Evolutionary conservation across 1,140 invertebrate genomes (phyloP), one percentile per base, ranked within the genome.

Genomic region (Dermatophagoides farinae): DNA sequence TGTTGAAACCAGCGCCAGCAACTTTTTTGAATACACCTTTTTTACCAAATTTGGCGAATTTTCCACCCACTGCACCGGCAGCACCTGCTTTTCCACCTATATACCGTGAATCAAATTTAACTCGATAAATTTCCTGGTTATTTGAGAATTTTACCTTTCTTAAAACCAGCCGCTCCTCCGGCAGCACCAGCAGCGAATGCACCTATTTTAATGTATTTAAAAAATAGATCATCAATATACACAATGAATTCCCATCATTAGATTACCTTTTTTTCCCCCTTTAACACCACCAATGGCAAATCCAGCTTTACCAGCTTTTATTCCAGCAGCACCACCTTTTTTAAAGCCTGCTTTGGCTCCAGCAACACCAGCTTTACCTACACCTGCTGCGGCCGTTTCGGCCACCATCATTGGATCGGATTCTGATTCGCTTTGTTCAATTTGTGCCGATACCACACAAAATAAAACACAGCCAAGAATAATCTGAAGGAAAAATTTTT

Each of bases 1-100:
- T 54, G 18, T 61, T 61, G 39, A 38, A 60, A 12, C 62, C 62
- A 54, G 62, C 57, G n/a, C 46, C 61, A 41, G 47, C 61, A n/a
- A 39, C 46, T 40, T 62, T 62, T 10, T 20, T 40, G 53, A 62
- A 62, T 25, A 18, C 61, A 20, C 61, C 61, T 39, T 59, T 62
- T 43, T 62, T 60, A 16, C 25, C 37, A 46, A 39, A 50, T 53
- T 62, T 37, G 1, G n/a, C 18, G 50, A 38, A 44, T 23, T 53
- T 41, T 14, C 23, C 41, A 9, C 38, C n/a, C 11, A 51, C 40
- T 40, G 31, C 51, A 38, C 39, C 52, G 38, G 40, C 39, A 25
- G 31, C 37, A 16, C 60, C 47, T 20, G 18, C 43, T 61, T 53
- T 53, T 12, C 43, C 37, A 16, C 25, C 18, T 18, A 25, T 6